Base-by-base conservation (phyloP, 2,888 invertebrate species). In the Creontiades dilutus region DNA sequence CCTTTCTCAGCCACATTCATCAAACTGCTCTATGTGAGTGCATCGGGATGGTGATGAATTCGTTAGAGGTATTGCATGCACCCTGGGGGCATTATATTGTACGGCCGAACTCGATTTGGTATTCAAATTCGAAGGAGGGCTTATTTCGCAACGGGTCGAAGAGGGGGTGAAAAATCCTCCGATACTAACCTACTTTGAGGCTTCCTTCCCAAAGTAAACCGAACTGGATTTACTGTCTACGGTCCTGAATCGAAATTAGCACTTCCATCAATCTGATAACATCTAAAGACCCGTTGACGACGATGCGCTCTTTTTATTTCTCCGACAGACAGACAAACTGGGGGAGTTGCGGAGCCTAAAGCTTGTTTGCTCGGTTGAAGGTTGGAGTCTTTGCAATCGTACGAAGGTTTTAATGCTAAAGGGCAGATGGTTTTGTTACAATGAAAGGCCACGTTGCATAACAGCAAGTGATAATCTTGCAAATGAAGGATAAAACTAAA, bases 341-440 rank as follows among this genome's bases (percentile, higher is more conserved):
- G n/a, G n/a, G 57, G 61, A 61, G 61, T 61, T 16, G 16, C 7
- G 27, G 7, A 68, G 23, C 23, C 27, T 12, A 68, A 68, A 68
- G 68, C 23, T 68, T 57, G 16, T 16, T 57, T n/a, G 57, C 16
- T 57, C 19, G 4, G 68, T 68, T 23, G 68, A 68, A 68, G 68
- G 68, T 68, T 68, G 11, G 11, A 68, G 9, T 37, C 37, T 19
- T 68, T 68, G 68, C 68, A 68, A 68, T 23, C 68, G 68, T 5
- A 68, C 19, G 68, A 23, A 27, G 68, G 19, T 68, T 27, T 2
- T 68, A 27, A 23, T 68, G 68, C 23, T 68, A 68, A 68, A 68
- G 68, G 68, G 68, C 68, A 68, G 68, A 68, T 68, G 68, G 68
- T 68, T 68, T 68, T 23, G 68, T 68, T 68, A 68, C 68, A 68